Conservation (phyloP, 2,113 vertebrate genomes). For the Chaetorhynchus papuensis region DNA sequence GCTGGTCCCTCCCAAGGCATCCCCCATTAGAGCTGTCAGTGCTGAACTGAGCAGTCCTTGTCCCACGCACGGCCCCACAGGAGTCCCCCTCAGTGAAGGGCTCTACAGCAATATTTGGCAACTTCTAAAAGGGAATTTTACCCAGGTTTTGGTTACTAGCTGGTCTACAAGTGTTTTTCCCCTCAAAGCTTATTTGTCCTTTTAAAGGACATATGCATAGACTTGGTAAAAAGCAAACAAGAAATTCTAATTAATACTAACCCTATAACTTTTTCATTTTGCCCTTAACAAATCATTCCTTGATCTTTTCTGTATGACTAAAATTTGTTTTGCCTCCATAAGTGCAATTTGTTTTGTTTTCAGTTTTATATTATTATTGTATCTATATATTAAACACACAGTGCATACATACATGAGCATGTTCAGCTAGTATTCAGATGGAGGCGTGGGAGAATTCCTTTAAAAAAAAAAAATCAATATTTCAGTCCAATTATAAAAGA, state of each 20-base stretch:
- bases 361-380: neutral
- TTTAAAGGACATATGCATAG: neutral
- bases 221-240: neutral
- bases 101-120: neutral
- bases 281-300: neutral
- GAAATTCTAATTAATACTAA: neutral
- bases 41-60: fast-evolving
- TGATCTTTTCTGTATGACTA: neutral
- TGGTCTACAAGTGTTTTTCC: neutral
- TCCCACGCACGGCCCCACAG: fast-evolving
- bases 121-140: neutral
- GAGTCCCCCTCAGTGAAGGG: neutral
- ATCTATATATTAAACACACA: neutral
- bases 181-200: neutral
- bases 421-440: neutral
- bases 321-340: neutral
- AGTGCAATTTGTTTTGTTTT: neutral
- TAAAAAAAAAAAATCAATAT: neutral
- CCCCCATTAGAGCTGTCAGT: fast-evolving
- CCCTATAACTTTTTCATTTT: neutral
- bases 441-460: neutral
- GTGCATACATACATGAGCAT: neutral
- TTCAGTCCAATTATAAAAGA: slow-evolving; percentile 27
- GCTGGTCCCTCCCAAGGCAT: neutral
- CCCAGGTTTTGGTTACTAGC: neutral